Percentiles rank a stretch among this genome's conserved stretches.
Evolutionary conservation across 1,140 invertebrate genomes (phyloP).

Genomic region (Drosophila quadrilineata): DNA sequence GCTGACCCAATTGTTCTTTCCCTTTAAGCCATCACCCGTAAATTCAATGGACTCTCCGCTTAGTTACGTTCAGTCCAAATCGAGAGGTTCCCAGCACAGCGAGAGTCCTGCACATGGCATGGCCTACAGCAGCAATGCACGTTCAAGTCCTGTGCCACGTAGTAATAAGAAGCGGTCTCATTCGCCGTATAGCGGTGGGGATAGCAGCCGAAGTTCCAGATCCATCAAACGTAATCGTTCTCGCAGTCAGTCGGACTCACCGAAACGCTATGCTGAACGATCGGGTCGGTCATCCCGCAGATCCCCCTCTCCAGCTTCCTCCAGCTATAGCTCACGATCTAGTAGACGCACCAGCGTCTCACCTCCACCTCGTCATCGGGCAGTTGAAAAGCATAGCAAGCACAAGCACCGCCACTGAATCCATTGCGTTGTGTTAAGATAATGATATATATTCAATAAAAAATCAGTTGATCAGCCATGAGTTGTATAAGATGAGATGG

Average conservation of each 20-base stretch:
- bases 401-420: slow-evolving; percentile 65
- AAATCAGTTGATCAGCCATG: slow-evolving; percentile 24
- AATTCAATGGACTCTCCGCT: slow-evolving; percentile 66
- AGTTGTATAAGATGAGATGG: slow-evolving; percentile 9
- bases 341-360: slow-evolving; percentile 24
- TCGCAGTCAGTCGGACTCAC: slow-evolving; percentile 63
- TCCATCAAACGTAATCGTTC: slow-evolving; percentile 66
- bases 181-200: slow-evolving; percentile 53
- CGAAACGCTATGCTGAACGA: slow-evolving; percentile 57
- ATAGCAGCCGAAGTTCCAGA: slow-evolving; percentile 53
- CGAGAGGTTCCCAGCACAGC: slow-evolving; percentile 49
- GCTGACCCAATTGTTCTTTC: background rate
- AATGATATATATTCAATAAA: slow-evolving; percentile 14
- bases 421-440: background rate
- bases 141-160: slow-evolving; percentile 31
- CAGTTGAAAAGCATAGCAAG: slow-evolving; percentile 67
- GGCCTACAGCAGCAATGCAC: slow-evolving; percentile 5
- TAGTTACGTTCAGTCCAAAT: slow-evolving; percentile 51
- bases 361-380: slow-evolving; percentile 45
- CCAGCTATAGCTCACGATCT: slow-evolving; percentile 29
- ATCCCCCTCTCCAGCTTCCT: slow-evolving; percentile 37
- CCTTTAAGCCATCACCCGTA: slow-evolving; percentile 30
- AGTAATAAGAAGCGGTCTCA: slow-evolving; percentile 61
- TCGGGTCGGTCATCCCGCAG: slow-evolving; percentile 26
- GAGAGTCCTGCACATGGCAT: slow-evolving; percentile 63